A percentile compares a stretch with the other conserved stretches of the same genome.
Conservation (phyloP, 1,140 invertebrate species). For the Drosophila neocordata region DNA sequence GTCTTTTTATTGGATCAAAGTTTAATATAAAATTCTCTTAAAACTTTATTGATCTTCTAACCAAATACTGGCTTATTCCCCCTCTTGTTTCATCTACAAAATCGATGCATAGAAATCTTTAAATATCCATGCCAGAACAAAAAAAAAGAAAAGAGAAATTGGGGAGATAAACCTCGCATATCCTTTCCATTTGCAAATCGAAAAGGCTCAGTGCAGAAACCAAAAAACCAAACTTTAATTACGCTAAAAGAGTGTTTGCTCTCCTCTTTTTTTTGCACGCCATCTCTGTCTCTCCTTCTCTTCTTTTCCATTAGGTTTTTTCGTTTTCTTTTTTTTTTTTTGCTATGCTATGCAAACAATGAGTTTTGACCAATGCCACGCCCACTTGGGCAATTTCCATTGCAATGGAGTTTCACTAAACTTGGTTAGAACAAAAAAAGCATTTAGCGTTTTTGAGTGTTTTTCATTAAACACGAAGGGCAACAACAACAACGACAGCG, state of each 20-base stretch:
- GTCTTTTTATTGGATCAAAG: too few relatives aligned
- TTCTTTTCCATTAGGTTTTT: too few relatives aligned
- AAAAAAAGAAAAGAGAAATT: not conserved
- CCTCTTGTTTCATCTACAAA: not conserved
- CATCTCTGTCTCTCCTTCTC: not conserved
- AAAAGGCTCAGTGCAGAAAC: constrained; percentile 7
- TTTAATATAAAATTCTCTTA: too few relatives aligned
- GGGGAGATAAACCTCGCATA: not conserved
- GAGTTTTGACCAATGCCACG: constrained; percentile 48
- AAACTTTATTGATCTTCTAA: not conserved
- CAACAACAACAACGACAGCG: too few relatives aligned
- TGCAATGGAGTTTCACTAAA: constrained; percentile 62
- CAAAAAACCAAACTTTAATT: constrained; percentile 73
- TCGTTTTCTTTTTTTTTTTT: constrained; percentile 23
- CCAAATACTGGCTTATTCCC: not conserved
- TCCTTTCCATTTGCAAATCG: not conserved
- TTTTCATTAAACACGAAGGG: constrained; percentile 47
- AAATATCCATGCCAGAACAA: not conserved
- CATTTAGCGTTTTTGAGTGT: constrained; percentile 52
- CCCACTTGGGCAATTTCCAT: constrained; percentile 15
- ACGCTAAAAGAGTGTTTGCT: constrained; percentile 61
- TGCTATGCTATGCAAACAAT: constrained; percentile 41
- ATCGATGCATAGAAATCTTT: constrained; percentile 1
- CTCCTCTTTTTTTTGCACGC: constrained; percentile 28
- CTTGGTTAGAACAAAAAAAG: constrained; percentile 70